Conservation (phyloP, 2,888 invertebrate species). For the Cephonodes hylas region DNA sequence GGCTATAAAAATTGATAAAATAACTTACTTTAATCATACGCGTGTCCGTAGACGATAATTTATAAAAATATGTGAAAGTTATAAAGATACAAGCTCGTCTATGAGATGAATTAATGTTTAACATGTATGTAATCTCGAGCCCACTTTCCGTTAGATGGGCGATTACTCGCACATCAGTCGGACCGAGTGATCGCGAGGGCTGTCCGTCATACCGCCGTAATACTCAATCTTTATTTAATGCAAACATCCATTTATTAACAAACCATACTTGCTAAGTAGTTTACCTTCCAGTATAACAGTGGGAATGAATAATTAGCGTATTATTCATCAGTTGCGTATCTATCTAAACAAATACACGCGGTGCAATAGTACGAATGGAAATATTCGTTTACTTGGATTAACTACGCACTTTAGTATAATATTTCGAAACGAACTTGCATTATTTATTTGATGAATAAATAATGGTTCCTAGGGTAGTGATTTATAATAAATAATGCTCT, state of each 20-base stretch:
- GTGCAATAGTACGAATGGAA: not conserved
- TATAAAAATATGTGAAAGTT: not conserved
- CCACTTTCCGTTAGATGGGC: constrained; percentile 34
- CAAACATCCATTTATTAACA: not conserved
- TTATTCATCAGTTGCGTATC: not conserved
- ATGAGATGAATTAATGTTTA: constrained; percentile 30
- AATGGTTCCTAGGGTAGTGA: too few species aligned
- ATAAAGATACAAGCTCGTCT: constrained; percentile 27
- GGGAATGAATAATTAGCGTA: not conserved
- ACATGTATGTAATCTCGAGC: constrained; percentile 28
- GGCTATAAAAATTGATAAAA: not conserved
- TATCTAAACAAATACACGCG: not conserved
- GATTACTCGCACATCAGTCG: constrained; percentile 28
- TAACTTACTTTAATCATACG: not conserved
- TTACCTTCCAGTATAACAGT: not conserved
- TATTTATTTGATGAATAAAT: too few species aligned
- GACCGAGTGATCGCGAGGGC: constrained; percentile 14
- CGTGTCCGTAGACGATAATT: not conserved
- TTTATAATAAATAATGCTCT: too few species aligned
- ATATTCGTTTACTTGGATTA: not conserved
- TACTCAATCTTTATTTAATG: not conserved
- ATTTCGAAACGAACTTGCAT: too few species aligned
- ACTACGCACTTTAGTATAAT: not conserved
- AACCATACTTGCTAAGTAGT: not conserved
- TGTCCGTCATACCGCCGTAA: constrained; percentile 15